Conservation (phyloP, 2,888 invertebrate species). For the Ceraclea dissimilis region DNA sequence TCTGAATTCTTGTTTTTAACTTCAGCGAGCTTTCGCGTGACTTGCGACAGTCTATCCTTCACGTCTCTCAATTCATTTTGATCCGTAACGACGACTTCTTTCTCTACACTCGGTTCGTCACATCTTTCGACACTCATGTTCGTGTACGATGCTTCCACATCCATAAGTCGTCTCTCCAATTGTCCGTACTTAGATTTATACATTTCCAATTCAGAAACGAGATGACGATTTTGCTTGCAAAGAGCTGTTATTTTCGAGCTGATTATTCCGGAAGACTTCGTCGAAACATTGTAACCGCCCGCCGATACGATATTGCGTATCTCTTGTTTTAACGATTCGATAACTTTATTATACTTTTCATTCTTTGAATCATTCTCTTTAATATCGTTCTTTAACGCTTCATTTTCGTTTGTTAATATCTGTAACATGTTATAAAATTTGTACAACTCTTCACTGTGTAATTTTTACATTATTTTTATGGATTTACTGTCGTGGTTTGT, state of each 20-base stretch:
- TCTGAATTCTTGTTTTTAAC: conserved; percentile 60
- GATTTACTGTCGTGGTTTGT: background rate
- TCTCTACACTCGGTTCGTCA: conserved; percentile 17
- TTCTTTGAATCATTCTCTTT: conserved; percentile 43
- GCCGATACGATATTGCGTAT: conserved; percentile 47
- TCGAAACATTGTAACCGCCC: conserved; percentile 41
- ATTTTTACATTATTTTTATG: too few species aligned
- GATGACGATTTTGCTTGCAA: conserved; percentile 57
- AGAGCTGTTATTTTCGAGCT: conserved; percentile 60
- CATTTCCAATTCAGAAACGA: conserved; percentile 53
- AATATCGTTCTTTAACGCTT: conserved; percentile 45
- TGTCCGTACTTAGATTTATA: conserved; percentile 52
- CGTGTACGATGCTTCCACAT: conserved; percentile 31
- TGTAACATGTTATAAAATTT: conserved; percentile 28
- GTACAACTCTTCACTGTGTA: too few species aligned
- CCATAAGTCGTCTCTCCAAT: conserved; percentile 45
- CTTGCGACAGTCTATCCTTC: conserved; percentile 51
- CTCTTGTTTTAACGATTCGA: conserved; percentile 39
- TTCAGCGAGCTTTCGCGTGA: conserved; percentile 59
- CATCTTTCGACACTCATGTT: conserved; percentile 36
- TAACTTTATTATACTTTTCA: conserved; percentile 39
- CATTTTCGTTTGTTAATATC: conserved; percentile 51
- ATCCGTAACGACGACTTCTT: background rate
- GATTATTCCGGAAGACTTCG: conserved; percentile 48
- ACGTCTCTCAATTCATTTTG: conserved; percentile 51